A percentile compares a stretch with the other conserved stretches of the same genome.
phyloP scores from a whole-genome alignment of 2,888 invertebrate genomes.

The Hofmannophila pseudospretella region DNA sequence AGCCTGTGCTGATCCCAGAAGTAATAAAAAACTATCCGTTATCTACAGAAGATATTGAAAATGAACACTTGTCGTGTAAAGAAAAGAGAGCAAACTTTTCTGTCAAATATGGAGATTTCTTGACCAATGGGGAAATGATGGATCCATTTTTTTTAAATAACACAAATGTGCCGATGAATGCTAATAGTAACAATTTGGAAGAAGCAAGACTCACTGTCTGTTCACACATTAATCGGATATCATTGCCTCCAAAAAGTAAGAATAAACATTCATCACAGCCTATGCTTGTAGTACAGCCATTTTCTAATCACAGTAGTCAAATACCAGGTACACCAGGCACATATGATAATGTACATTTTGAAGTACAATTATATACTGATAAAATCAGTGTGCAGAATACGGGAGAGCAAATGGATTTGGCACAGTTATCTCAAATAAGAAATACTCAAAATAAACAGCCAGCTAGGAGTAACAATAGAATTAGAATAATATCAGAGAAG shows the following conservation, averaged over 20 bases:
- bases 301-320: background rate
- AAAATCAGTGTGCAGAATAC: too few species aligned
- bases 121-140: conserved; percentile 38
- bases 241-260: conserved; percentile 7
- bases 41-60: conserved; percentile 55
- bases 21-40: conserved; percentile 23
- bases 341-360: background rate
- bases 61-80: conserved; percentile 38
- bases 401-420: too few species aligned
- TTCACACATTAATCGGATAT: background rate
- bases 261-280: conserved; percentile 12
- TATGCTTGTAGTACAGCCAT: conserved; percentile 17
- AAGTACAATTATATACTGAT: background rate
- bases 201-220: background rate
- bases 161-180: background rate
- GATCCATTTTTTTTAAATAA: background rate
- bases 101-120: conserved; percentile 60
- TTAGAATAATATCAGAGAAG: conserved; percentile 56
- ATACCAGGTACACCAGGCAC: background rate
- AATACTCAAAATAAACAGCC: too few species aligned
- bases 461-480: conserved; percentile 25
- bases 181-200: background rate
- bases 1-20: conserved; percentile 3
- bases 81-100: conserved; percentile 55
- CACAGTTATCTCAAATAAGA: too few species aligned